Base-by-base conservation (phyloP, 1,140 invertebrate species). In the Pseudachorutes palmiensis region DNA sequence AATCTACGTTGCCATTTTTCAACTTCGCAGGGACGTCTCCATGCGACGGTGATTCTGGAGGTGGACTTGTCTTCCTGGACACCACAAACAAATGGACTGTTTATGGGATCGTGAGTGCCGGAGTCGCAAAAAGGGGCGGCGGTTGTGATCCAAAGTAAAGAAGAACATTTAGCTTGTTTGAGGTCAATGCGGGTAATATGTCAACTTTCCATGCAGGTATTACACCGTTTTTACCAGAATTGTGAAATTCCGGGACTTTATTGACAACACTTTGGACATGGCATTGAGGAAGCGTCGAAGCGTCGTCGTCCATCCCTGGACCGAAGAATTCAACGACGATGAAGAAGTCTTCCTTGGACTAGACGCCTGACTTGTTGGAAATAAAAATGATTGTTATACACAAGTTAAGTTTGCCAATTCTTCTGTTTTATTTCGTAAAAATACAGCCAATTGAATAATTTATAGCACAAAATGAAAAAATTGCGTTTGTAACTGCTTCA, bases 11-110 rank as follows among this genome's bases (percentile, higher is more conserved):
- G 19, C 36, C 36, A 12, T 12, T 19, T 45, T 16, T 55, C 24
- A 55, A 55, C 24, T 12, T 9, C 24, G 5, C 29, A 70, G 68
- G 68, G 12, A 68, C 70, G 0, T 68, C 70, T 28, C 66, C 70
- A 14, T 71, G 70, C 51, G 70, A 71, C 36, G 70, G 70, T 16
- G 70, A 71, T 33, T 60, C 49, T 28, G 70, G 70, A 9, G 63
- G 66, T 49, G 70, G 70, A 1, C 59, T 71, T 24, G 70, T 71
- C 24, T 71, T 68, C 62, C 26, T 19, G 22, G 16, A 62, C 29
- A n/a, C 33, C 1, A 26, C 0, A 9, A 26, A 62, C 45, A 65
- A 63, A 45, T 71, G 62, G 58, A 26, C 2, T 1, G 62, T 71
- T 29, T 45, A 45, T 2, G 70, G 70, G 5, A 67, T 71, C 48